Evolutionary conservation across 2,113 vertebrate genomes (phyloP).

Genomic region (Gopherus flavomarginatus): DNA sequence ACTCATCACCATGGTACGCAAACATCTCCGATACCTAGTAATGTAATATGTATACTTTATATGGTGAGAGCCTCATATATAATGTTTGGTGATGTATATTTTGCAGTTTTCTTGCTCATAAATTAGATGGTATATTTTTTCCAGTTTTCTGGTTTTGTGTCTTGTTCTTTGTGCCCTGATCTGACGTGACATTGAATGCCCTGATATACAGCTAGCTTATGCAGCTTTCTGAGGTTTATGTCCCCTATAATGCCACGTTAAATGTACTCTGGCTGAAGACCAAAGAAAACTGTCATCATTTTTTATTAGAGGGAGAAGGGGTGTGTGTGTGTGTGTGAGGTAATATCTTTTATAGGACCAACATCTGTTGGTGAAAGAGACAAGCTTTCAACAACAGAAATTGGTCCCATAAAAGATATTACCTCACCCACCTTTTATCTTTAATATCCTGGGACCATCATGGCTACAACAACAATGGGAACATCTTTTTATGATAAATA

Average conservation of each 20-base stretch:
- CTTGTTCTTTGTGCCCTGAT: neutral
- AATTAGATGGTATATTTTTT: neutral
- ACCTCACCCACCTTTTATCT: neutral
- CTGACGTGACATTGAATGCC: neutral
- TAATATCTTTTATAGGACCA: neutral
- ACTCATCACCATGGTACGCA: neutral
- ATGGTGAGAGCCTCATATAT: neutral
- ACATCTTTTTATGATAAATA: neutral
- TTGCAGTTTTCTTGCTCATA: neutral
- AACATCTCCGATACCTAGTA: neutral
- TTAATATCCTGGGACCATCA: neutral
- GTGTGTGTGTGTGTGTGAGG: neutral
- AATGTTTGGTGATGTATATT: neutral
- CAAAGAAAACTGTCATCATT: neutral
- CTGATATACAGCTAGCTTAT: neutral
- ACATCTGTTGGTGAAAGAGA: neutral
- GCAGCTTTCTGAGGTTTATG: constrained; percentile 5
- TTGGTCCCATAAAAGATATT: neutral
- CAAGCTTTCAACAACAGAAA: neutral
- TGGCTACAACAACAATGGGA: neutral
- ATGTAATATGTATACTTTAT: neutral
- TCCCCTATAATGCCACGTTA: neutral
- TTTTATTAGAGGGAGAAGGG: neutral
- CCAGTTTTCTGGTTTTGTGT: neutral
- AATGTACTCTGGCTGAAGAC: neutral